These are phyloP conservation scores for Chelon labrosus DNA, from an alignment of 2,797 vertebrate species.

Conservation along the genomic window DNA sequence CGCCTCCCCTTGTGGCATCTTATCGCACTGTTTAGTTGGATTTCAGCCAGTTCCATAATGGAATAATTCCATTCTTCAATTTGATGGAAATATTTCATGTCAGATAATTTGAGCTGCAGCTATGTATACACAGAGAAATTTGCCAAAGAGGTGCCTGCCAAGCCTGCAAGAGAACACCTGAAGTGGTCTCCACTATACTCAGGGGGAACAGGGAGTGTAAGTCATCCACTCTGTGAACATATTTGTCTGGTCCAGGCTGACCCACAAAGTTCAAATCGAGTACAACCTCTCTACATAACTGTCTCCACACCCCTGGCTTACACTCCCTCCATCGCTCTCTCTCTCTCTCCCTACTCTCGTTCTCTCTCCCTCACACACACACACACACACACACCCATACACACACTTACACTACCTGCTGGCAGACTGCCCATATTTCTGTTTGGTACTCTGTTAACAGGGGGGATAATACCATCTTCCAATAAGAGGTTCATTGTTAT, in stretches of 20 bases:
- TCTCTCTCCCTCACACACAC: not conserved
- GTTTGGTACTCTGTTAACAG: conserved; percentile 47
- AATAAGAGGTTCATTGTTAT: conserved; percentile 68
- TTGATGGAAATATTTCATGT: not conserved
- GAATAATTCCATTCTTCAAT: not conserved
- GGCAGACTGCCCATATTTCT: conserved; percentile 41
- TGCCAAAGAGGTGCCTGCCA: not conserved
- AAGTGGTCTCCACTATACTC: conserved; percentile 25
- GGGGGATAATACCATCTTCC: conserved; percentile 54
- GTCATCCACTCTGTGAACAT: conserved; percentile 24
- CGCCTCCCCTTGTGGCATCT: not conserved
- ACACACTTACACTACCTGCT: conserved; percentile 24
- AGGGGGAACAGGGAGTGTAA: conserved; percentile 7
- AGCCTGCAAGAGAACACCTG: conserved; percentile 2
- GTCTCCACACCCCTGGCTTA: not conserved
- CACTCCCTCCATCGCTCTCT: not conserved
- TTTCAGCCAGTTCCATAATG: not conserved
- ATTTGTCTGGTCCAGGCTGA: conserved; percentile 25
- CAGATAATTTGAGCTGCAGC: not conserved
- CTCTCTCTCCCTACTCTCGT: not conserved
- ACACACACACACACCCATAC: conserved; percentile 2
- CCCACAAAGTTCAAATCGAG: conserved; percentile 31
- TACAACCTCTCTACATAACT: conserved; percentile 1
- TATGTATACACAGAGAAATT: not conserved
- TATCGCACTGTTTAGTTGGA: not conserved